Percentiles rank a stretch among this genome's conserved stretches.
These are phyloP conservation scores for Gandaritis pyraliata DNA, from an alignment of 2,888 invertebrate species.

Conservation along the genomic window DNA sequence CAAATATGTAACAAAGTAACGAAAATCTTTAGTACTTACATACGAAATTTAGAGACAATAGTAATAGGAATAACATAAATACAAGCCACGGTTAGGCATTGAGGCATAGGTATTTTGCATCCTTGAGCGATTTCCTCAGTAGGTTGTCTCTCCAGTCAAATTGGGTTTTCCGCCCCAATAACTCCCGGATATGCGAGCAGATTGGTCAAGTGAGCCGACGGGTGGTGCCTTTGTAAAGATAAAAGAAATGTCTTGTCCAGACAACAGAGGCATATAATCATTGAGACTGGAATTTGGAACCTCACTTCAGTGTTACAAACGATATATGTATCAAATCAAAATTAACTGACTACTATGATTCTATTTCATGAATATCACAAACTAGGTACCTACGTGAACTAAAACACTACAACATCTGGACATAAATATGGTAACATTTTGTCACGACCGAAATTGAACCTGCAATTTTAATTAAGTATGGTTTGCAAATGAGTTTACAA, in stretches of 20 bases:
- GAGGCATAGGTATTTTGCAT: slow-evolving; percentile 2
- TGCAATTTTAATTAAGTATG: too few species aligned
- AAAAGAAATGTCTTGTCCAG: slow-evolving; percentile 13
- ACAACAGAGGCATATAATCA: background rate
- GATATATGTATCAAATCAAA: background rate
- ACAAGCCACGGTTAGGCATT: background rate
- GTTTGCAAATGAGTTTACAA: too few species aligned
- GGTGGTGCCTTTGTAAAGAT: slow-evolving; percentile 29
- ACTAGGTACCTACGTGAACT: too few species aligned
- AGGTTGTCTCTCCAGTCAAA: slow-evolving; percentile 32
- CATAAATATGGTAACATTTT: too few species aligned
- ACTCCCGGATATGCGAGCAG: slow-evolving; percentile 36
- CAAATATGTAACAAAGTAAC: too few species aligned
- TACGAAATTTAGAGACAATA: background rate
- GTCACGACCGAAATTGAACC: too few species aligned
- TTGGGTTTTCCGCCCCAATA: slow-evolving; percentile 41
- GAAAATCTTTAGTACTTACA: too few species aligned
- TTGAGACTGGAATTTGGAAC: background rate
- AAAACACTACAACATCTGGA: too few species aligned
- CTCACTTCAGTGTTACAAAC: background rate
- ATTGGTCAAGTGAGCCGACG: slow-evolving; percentile 40
- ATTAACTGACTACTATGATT: too few species aligned
- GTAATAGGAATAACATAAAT: background rate
- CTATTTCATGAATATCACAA: too few species aligned
- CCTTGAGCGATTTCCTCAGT: slow-evolving; percentile 3